phyloP scores from a whole-genome alignment of 2,113 vertebrate species.

The Hemicordylus capensis region DNA sequence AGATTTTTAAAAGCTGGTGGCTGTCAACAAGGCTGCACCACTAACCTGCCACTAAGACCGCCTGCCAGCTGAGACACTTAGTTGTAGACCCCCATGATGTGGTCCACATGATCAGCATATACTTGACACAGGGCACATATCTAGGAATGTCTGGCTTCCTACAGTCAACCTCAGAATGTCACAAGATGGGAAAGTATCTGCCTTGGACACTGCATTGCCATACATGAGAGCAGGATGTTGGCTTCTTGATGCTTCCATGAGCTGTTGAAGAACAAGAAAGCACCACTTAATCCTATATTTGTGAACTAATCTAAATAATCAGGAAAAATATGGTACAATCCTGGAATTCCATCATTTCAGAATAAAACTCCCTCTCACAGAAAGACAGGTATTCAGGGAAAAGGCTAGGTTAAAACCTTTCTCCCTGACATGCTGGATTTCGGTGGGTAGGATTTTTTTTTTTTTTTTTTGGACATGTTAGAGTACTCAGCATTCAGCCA shows the following conservation, averaged over 20 bases:
- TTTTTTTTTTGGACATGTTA: neutral
- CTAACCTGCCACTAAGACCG: no score
- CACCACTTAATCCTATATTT: neutral
- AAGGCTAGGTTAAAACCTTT: neutral
- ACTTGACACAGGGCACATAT: neutral
- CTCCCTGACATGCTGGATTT: neutral
- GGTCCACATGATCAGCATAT: neutral
- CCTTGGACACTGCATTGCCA: neutral
- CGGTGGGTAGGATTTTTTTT: neutral
- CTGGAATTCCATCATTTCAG: no score
- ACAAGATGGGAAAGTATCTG: neutral
- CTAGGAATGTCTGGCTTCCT: neutral
- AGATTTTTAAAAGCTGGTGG: no score
- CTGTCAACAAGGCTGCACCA: no score
- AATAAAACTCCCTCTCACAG: neutral
- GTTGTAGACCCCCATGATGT: no score
- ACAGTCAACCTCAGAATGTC: neutral
- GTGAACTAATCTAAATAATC: neutral
- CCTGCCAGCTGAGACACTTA: no score
- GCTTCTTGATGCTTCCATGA: neutral
- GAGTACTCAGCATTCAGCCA: neutral
- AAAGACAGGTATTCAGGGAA: neutral
- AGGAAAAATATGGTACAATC: neutral
- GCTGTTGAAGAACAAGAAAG: neutral
- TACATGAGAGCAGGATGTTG: neutral